A percentile compares a stretch with the other conserved stretches of the same genome.
Evolutionary conservation across 1,140 invertebrate genomes (phyloP).

Genomic region (Drosophila saltans): DNA sequence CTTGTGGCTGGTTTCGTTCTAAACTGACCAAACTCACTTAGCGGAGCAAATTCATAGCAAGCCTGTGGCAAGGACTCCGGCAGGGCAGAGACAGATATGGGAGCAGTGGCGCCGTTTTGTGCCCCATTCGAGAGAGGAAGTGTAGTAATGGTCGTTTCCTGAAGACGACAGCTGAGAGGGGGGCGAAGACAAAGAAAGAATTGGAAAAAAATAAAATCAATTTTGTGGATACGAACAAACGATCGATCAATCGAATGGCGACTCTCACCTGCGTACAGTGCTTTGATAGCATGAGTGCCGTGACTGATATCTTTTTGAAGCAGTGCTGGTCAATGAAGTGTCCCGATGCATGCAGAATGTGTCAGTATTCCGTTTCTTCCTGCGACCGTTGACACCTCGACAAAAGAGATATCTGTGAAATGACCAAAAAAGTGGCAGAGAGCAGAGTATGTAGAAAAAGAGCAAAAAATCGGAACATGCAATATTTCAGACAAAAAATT

Average conservation of each 20-base stretch:
- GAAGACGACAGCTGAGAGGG: slow-evolving; percentile 60
- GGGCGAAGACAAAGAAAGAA: neutral
- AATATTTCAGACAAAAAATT: slow-evolving; percentile 34
- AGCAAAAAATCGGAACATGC: slow-evolving; percentile 1
- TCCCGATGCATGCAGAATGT: slow-evolving; percentile 80
- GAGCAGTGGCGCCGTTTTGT: slow-evolving; percentile 36
- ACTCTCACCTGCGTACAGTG: slow-evolving; percentile 72
- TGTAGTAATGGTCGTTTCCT: slow-evolving; percentile 77
- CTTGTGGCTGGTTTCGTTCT: neutral
- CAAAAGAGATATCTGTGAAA: slow-evolving; percentile 75
- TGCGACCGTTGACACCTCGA: slow-evolving; percentile 61
- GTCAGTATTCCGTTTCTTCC: slow-evolving; percentile 74
- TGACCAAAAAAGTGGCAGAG: neutral
- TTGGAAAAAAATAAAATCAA: neutral
- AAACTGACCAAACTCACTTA: slow-evolving; percentile 47
- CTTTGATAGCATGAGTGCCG: slow-evolving; percentile 78
- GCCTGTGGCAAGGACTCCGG: slow-evolving; percentile 7
- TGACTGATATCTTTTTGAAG: slow-evolving; percentile 76
- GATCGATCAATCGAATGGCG: neutral
- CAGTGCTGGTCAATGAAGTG: slow-evolving; percentile 80
- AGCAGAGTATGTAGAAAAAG: neutral
- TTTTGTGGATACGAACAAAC: neutral
- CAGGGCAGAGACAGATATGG: slow-evolving; percentile 38
- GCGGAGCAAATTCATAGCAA: slow-evolving; percentile 53
- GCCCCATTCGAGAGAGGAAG: slow-evolving; percentile 61